Evolutionary conservation across 2,113 vertebrate species (phyloP).

Genomic region (Craseonycteris thonglongyai): DNA sequence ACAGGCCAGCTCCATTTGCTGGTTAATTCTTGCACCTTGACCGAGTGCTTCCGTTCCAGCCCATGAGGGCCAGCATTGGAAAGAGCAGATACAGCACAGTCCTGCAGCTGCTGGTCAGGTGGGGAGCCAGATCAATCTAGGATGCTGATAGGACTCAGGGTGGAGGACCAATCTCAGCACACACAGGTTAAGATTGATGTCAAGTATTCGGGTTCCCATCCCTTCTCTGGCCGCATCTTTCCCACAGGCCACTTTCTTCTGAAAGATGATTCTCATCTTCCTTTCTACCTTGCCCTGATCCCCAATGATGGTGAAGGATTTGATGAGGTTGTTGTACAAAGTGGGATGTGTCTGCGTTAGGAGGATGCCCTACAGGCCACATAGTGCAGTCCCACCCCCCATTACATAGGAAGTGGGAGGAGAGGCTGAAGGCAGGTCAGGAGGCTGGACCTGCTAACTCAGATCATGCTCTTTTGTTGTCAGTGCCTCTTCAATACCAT

Average conservation of each 20-base stretch:
- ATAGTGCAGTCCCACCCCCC: neutral
- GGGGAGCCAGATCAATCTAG: neutral
- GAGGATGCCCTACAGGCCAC: neutral
- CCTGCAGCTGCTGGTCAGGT: neutral
- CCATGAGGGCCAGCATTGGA: neutral
- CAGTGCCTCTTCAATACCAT: neutral
- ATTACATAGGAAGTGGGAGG: neutral
- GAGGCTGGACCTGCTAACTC: neutral
- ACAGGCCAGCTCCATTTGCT: neutral
- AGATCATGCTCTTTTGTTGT: neutral
- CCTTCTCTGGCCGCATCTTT: neutral
- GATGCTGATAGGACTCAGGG: neutral
- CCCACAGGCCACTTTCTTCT: neutral
- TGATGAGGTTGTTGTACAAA: neutral
- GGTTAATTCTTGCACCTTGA: neutral
- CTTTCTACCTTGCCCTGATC: neutral
- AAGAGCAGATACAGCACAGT: neutral
- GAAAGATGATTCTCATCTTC: neutral
- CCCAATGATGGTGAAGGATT: neutral
- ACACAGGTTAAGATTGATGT: neutral
- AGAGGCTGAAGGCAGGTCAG: neutral
- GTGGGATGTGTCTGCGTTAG: neutral
- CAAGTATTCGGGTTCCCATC: neutral
- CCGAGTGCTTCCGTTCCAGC: neutral
- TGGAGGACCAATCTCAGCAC: neutral